These are phyloP conservation scores for Erebia epiphron DNA, from an alignment of 2,888 invertebrate genomes.

Conservation along the genomic window DNA sequence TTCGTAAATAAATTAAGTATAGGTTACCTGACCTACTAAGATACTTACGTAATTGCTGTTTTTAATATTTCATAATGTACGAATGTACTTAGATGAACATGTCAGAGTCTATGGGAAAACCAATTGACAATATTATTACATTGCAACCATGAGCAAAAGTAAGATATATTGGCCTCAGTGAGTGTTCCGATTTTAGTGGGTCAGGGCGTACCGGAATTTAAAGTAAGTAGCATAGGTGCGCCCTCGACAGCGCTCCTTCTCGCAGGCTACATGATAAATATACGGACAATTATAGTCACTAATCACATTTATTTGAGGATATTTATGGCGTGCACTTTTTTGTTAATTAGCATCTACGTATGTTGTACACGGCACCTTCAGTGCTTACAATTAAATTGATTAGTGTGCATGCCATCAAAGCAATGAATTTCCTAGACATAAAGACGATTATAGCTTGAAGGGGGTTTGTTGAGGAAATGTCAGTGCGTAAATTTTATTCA, in stretches of 20 bases:
- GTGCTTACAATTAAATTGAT: neutral
- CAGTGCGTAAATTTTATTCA: neutral
- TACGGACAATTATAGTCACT: slow-evolving; percentile 3
- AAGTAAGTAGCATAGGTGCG: slow-evolving; percentile 24
- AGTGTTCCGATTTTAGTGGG: slow-evolving; percentile 46
- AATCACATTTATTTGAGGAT: neutral
- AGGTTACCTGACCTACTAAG: no score
- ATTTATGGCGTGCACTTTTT: slow-evolving; percentile 6
- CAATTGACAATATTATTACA: neutral
- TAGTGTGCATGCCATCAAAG: neutral
- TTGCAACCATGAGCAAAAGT: neutral
- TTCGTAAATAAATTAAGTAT: no score
- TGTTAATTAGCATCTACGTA: neutral
- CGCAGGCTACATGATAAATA: slow-evolving; percentile 2
- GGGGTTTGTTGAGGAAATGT: neutral
- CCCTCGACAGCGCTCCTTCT: slow-evolving; percentile 16
- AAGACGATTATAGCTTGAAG: neutral
- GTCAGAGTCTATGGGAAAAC: neutral
- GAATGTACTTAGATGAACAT: neutral
- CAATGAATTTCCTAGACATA: neutral
- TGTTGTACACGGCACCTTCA: neutral
- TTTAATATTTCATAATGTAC: no score
- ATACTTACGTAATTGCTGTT: no score
- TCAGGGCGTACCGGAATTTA: slow-evolving; percentile 49
- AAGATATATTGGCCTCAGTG: slow-evolving; percentile 28